Conservation (phyloP, 2,113 vertebrate species). For the Anguilla rostrata region DNA sequence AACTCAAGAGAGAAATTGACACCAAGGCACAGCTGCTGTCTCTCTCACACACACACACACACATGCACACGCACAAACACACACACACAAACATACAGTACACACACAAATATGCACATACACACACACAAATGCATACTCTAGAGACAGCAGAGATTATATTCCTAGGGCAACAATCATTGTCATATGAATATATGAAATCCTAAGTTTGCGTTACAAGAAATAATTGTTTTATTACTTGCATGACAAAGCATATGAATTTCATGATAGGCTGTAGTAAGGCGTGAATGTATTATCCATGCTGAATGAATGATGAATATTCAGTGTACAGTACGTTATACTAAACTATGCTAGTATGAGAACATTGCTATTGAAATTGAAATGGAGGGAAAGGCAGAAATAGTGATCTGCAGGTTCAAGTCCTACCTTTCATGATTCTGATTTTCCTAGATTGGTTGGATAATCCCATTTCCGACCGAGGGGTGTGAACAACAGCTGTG, state of each 20-base stretch:
- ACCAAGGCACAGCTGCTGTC: not conserved
- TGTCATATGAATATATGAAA: too few relatives aligned
- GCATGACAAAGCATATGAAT: too few relatives aligned
- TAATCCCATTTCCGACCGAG: slow-evolving; percentile 61
- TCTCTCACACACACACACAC: not conserved
- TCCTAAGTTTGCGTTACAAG: too few relatives aligned
- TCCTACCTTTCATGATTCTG: slow-evolving; percentile 77
- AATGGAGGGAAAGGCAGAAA: not conserved
- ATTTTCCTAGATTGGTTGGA: slow-evolving; percentile 64
- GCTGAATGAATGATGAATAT: not conserved
- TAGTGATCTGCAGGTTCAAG: slow-evolving; percentile 10
- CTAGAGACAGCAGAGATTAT: too few relatives aligned
- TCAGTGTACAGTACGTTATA: not conserved
- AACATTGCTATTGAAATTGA: not conserved
- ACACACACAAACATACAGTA: too few relatives aligned
- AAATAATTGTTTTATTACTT: too few relatives aligned
- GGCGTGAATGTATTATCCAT: too few relatives aligned
- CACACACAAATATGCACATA: not conserved
- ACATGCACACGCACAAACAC: too few relatives aligned
- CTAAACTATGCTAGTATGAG: not conserved
- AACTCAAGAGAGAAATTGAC: not conserved
- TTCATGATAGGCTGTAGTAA: too few relatives aligned
- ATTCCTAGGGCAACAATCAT: too few relatives aligned
- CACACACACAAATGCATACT: not conserved
- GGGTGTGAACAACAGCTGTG: slow-evolving; percentile 59